Conservation (phyloP, 2,797 vertebrate species). For the Acanthurus leucopareius region DNA sequence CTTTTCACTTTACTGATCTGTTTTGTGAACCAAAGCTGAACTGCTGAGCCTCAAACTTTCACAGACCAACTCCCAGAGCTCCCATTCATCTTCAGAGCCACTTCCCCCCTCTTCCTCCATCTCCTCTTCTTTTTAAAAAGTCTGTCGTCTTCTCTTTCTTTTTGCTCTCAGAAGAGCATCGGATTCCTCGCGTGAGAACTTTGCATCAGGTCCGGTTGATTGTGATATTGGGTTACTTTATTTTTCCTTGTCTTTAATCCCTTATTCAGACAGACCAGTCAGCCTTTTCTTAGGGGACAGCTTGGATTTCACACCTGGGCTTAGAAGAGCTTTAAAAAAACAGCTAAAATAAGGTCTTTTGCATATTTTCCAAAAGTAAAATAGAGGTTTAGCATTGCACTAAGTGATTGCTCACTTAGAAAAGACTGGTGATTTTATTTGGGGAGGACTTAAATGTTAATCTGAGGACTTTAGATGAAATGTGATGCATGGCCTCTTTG, state of each 20-base stretch:
- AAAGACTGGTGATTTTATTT: neutral
- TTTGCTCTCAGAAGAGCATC: slow-evolving; percentile 29
- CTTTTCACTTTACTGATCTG: neutral
- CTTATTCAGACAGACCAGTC: slow-evolving; percentile 35
- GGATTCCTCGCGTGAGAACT: slow-evolving; percentile 62
- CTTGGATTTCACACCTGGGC: slow-evolving; percentile 52
- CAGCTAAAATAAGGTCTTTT: slow-evolving; percentile 1
- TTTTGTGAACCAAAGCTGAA: slow-evolving; percentile 14
- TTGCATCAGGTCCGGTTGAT: slow-evolving; percentile 36
- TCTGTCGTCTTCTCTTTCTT: slow-evolving; percentile 9
- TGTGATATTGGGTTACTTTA: slow-evolving; percentile 59
- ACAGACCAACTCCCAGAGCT: slow-evolving; percentile 33
- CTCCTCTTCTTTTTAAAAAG: neutral
- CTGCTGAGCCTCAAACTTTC: neutral
- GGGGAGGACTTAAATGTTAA: slow-evolving; percentile 2
- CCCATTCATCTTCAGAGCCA: slow-evolving; percentile 38
- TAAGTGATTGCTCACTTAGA: slow-evolving; percentile 44
- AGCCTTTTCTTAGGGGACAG: slow-evolving; percentile 50
- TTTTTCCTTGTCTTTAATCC: slow-evolving; percentile 48
- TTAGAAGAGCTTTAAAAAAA: neutral
- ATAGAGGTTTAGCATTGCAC: slow-evolving; percentile 24
- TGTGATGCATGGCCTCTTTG: neutral
- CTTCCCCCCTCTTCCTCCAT: slow-evolving; percentile 23
- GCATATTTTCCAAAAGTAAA: neutral
- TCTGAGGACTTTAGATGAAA: neutral